Percentiles rank a stretch among this genome's conserved stretches.
These are phyloP conservation scores for Capreolus pygargus DNA, from an alignment of 2,113 vertebrate genomes.

Conservation along the genomic window DNA sequence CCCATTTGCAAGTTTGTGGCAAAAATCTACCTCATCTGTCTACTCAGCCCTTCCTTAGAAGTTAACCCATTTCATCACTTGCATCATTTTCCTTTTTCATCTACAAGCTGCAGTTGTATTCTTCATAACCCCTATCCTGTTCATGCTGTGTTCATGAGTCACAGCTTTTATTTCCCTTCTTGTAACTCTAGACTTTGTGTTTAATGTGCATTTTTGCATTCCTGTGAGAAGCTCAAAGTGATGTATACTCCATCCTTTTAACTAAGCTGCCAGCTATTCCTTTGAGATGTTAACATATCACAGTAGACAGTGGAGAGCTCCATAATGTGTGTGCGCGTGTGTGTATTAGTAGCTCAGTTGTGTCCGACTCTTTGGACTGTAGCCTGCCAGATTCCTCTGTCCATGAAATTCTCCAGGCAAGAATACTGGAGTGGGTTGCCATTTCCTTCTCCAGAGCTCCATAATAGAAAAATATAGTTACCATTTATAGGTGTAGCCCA, in stretches of 20 bases:
- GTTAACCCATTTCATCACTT: neutral
- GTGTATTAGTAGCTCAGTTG: neutral
- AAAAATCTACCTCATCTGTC: neutral
- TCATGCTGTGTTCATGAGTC: neutral
- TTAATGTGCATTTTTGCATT: slow-evolving; percentile 36
- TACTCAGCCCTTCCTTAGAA: neutral
- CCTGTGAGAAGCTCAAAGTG: slow-evolving; percentile 20
- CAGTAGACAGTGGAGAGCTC: neutral
- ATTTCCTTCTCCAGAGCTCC: neutral
- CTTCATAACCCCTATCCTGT: neutral
- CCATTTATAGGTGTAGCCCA: neutral
- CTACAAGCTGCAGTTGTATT: neutral
- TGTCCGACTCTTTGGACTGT: neutral
- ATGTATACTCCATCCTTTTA: slow-evolving; percentile 30
- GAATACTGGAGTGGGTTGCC: neutral
- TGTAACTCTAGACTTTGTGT: neutral
- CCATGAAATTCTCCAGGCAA: neutral
- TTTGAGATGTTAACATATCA: slow-evolving; percentile 14
- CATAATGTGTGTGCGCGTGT: neutral
- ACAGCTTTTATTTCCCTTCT: slow-evolving; percentile 24
- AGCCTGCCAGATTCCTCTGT: neutral
- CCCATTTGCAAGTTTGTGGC: neutral
- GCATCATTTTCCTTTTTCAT: slow-evolving; percentile 24
- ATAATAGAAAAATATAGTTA: slow-evolving; percentile 35
- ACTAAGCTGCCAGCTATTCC: slow-evolving; percentile 19